phyloP scores from a whole-genome alignment of 2,888 invertebrate genomes.

The Osmoderma eremita region DNA sequence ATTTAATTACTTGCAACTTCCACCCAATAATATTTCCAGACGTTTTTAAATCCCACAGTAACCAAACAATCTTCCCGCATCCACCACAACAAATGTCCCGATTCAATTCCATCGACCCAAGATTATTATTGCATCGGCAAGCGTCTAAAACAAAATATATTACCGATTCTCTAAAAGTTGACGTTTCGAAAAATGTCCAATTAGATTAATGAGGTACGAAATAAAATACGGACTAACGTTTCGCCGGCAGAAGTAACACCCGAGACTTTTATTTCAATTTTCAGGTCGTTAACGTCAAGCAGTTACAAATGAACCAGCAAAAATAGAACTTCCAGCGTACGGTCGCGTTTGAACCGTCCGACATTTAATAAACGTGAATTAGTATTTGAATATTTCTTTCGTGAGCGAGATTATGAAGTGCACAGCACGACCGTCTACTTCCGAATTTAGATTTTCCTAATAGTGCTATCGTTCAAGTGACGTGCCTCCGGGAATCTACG shows the following conservation, averaged over 20 bases:
- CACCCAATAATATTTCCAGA: too few species aligned
- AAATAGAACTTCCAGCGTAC: conserved; percentile 3
- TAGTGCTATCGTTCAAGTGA: too few species aligned
- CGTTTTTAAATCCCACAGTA: too few species aligned
- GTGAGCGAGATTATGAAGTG: too few species aligned
- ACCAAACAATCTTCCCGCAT: too few species aligned
- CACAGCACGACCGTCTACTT: too few species aligned
- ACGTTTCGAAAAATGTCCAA: conserved; percentile 27
- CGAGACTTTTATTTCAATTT: conserved; percentile 31
- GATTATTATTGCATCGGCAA: neutral
- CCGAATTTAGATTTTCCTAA: too few species aligned
- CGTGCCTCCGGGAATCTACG: too few species aligned
- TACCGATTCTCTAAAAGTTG: neutral
- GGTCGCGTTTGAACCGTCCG: neutral
- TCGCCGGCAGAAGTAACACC: conserved; percentile 11
- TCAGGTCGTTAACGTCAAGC: conserved; percentile 31
- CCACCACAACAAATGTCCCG: too few species aligned
- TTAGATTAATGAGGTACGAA: conserved; percentile 36
- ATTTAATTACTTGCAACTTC: too few species aligned
- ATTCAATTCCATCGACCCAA: neutral
- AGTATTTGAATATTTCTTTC: conserved; percentile 6
- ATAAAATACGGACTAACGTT: conserved; percentile 28
- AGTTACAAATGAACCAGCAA: conserved; percentile 31
- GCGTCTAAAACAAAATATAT: too few species aligned
- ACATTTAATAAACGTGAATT: conserved; percentile 30